These are phyloP conservation scores for Pseudanteris insignis DNA, from an alignment of 2,888 invertebrate genomes.

Conservation along the genomic window DNA sequence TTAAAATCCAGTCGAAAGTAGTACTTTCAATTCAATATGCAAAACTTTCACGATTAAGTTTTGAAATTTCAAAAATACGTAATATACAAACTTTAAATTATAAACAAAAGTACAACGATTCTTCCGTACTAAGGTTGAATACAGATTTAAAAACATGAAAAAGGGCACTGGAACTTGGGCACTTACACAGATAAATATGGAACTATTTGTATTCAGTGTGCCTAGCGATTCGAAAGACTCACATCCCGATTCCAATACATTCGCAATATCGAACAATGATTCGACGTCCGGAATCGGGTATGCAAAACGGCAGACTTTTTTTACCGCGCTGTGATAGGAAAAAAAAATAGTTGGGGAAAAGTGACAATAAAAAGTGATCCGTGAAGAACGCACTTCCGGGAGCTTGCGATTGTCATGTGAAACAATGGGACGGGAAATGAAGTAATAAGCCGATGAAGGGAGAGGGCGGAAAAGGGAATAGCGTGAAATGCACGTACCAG, in stretches of 20 bases:
- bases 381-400: neutral
- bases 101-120: no score
- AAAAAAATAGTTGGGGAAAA: neutral
- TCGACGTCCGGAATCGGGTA: no score
- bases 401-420: neutral
- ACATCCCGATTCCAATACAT: neutral
- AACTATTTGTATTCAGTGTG: conserved; percentile 3
- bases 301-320: neutral
- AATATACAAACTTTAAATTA: no score
- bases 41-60: no score
- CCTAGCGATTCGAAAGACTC: conserved; percentile 3
- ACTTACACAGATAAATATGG: conserved; percentile 16
- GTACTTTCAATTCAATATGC: no score
- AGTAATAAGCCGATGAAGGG: no score
- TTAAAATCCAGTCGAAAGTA: no score
- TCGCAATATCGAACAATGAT: conserved; percentile 3
- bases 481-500: conserved; percentile 22
- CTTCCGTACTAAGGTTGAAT: no score
- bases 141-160: no score
- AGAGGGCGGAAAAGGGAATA: neutral
- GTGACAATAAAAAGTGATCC: conserved; percentile 7
- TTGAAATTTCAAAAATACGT: no score
- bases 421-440: neutral
- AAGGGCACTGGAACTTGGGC: no score
- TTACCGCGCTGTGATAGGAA: no score